Conservation (phyloP, 2,797 vertebrate species). For the Channallabes apus region DNA sequence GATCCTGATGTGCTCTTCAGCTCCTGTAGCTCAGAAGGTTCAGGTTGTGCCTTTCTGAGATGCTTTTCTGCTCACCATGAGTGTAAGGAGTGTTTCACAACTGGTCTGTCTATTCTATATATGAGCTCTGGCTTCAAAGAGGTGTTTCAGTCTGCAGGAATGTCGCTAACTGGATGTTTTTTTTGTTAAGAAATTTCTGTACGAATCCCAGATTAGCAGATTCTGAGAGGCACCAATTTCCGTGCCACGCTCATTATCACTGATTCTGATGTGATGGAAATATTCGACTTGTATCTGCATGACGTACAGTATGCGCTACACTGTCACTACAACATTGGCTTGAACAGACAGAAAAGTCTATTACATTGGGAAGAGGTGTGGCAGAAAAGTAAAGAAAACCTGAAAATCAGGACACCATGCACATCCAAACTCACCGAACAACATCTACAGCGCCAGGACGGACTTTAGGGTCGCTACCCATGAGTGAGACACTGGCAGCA, state of each 20-base stretch:
- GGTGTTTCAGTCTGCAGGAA: background rate
- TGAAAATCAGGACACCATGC: background rate
- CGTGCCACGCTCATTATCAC: too few species aligned
- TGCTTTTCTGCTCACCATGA: background rate
- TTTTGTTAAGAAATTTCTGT: too few species aligned
- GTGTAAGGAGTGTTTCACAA: background rate
- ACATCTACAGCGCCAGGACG: conserved; percentile 95
- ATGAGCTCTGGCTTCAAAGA: too few species aligned
- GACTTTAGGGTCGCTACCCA: conserved; percentile 99
- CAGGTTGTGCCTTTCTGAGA: background rate
- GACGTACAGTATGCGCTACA: background rate
- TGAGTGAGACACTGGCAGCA: conserved; percentile 98
- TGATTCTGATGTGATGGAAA: too few species aligned
- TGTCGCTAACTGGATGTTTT: background rate
- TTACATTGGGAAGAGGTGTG: background rate
- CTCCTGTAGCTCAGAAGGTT: background rate
- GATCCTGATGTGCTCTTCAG: background rate
- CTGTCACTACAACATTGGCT: background rate
- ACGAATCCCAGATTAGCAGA: too few species aligned
- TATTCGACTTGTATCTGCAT: background rate
- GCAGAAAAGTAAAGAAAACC: background rate
- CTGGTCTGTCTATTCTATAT: background rate
- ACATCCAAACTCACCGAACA: conserved; percentile 81
- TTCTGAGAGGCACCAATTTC: too few species aligned
- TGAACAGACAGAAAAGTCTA: background rate